Percentiles rank a stretch among this genome's conserved stretches.
phyloP scores from a whole-genome alignment of 1,140 invertebrate species.

The Drosophila willistoni region DNA sequence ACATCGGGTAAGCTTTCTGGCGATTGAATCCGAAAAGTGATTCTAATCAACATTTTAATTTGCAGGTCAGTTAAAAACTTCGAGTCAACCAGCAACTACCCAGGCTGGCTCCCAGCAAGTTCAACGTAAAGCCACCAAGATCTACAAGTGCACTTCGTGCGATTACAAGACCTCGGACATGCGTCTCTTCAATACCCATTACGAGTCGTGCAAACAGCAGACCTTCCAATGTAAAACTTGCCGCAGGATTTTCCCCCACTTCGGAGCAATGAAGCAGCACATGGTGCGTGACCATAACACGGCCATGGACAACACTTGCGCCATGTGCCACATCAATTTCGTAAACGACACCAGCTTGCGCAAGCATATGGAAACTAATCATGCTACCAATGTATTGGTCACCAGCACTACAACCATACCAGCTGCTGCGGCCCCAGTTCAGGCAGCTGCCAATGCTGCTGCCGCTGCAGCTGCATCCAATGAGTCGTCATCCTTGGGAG shows the following conservation, averaged over 20 bases:
- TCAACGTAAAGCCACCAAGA: constrained; percentile 77
- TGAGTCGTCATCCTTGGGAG: constrained; percentile 22
- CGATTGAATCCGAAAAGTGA: not conserved
- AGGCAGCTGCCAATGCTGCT: constrained; percentile 56
- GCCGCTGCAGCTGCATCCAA: constrained; percentile 57
- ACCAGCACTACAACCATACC: constrained; percentile 80
- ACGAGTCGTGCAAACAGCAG: constrained; percentile 81
- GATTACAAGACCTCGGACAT: constrained; percentile 83
- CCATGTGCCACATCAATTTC: constrained; percentile 81
- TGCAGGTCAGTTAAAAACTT: constrained; percentile 55
- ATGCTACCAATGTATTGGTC: constrained; percentile 79
- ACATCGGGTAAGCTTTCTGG: constrained; percentile 44
- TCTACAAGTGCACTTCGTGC: constrained; percentile 82
- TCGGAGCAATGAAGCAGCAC: constrained; percentile 79
- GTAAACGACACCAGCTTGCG: constrained; percentile 76
- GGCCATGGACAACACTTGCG: constrained; percentile 78
- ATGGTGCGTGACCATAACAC: constrained; percentile 80
- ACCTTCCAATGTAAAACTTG: constrained; percentile 82
- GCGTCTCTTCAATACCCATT: constrained; percentile 81
- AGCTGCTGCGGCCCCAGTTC: constrained; percentile 60
- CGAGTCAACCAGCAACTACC: constrained; percentile 31
- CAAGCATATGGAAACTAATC: constrained; percentile 82
- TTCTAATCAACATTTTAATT: not conserved
- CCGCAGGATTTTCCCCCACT: constrained; percentile 79
- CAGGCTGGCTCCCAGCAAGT: constrained; percentile 63